Base-by-base conservation (phyloP, 1,140 invertebrate genomes). In the Helicorthomorpha holstii region DNA sequence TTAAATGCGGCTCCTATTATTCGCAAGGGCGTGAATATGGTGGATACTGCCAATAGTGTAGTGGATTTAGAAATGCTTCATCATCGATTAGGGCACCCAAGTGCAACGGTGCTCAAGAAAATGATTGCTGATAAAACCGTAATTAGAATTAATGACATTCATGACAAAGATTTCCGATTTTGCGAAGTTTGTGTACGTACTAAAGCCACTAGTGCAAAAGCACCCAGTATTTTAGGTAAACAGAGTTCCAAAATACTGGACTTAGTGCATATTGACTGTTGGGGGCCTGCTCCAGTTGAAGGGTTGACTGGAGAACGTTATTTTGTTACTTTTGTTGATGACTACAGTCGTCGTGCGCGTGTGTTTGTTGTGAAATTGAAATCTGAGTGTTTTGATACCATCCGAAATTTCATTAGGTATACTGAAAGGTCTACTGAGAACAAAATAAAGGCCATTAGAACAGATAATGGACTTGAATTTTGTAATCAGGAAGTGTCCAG, bases 391-490 rank as follows among this genome's bases (percentile, higher is more conserved):
- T 34, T 22, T 25, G 44, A 46, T 7, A 25, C 19, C 4, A 46
- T 46, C 25, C 7, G 44, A 46, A 46, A 25, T 22, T 22, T 46
- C 12, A 21, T 22, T 22, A 46, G 25, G 12, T 46, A 7, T 22
- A 22, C 4, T 25, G 44, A 25, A 22, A 46, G 25, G 19, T 46
- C 44, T 7, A 25, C 44, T 22, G 19, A 21, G 7, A 49, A 34
- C 22, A 34, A 27, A 23, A 49, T 49, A 10, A 26, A 49, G 12
- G 43, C n/a, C 29, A 48, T 57, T 7, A 10, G 48, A 21, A 50
- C 45, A 0, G 53, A 57, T 47, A 38, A 48, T n/a, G 53, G 56
- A 1, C 0, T 48, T n/a, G 50, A 57, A 52, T 55, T 57, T 44
- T 52, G 52, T 23, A 23, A 45, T 41, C 41, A 53, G 48, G 22